These are phyloP conservation scores for Latheticus oryzae DNA, from an alignment of 2,888 invertebrate species.

Conservation along the genomic window DNA sequence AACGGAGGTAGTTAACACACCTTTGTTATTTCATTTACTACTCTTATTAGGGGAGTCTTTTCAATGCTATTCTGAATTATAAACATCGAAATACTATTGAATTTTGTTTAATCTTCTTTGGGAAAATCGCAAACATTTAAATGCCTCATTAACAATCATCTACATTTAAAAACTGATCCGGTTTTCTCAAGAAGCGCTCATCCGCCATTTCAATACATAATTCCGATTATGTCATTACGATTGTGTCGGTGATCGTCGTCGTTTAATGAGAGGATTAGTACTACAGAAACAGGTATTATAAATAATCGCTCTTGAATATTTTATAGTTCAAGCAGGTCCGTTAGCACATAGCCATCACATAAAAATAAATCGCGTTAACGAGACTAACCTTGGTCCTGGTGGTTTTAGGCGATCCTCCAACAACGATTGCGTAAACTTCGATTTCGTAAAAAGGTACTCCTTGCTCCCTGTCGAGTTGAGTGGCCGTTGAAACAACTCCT, in stretches of 20 bases:
- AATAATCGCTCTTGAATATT: constrained; percentile 47
- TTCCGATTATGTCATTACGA: constrained; percentile 56
- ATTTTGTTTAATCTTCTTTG: no score
- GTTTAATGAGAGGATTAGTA: constrained; percentile 52
- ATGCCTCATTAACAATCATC: no score
- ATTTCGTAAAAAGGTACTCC: constrained; percentile 86
- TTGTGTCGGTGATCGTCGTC: constrained; percentile 50
- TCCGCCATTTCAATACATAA: constrained; percentile 47
- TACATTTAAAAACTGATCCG: no score
- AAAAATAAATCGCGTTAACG: constrained; percentile 38
- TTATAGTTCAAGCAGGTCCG: constrained; percentile 47
- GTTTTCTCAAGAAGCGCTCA: constrained; percentile 4
- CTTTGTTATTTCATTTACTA: constrained; percentile 4
- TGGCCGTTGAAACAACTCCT: constrained; percentile 89
- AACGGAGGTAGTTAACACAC: constrained; percentile 11
- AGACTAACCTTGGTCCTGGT: constrained; percentile 83
- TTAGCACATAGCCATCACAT: constrained; percentile 22
- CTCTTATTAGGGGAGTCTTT: constrained; percentile 10
- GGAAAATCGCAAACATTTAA: no score
- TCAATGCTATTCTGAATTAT: no score
- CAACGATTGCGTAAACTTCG: constrained; percentile 85
- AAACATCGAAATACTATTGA: no score
- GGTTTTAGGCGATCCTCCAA: constrained; percentile 78
- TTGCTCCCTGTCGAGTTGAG: constrained; percentile 84
- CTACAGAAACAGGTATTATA: constrained; percentile 47